Evolutionary conservation across 2,113 vertebrate genomes (phyloP), one percentile per base, ranked within the genome.

Genomic region (Tragelaphus scriptus): DNA sequence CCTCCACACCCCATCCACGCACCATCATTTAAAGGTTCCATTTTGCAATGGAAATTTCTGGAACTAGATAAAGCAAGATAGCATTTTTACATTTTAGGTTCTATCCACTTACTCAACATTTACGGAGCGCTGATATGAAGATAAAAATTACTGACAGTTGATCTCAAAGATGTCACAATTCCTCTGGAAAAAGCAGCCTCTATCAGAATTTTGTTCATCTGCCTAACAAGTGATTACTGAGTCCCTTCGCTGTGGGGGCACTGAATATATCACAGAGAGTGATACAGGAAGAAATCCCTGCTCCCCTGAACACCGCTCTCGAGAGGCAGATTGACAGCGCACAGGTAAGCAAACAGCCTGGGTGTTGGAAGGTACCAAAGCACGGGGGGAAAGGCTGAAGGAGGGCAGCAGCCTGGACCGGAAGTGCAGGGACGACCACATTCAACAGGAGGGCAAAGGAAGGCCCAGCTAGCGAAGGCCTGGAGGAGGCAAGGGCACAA

Each of bases 1-100:
- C 51, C 68, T 89, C 56, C 3, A 28, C 11, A 6, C 0, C 4
- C 44, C 30, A 75, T 19, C 12, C 15, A 36, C 4, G 19, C 63
- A 36, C 28, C 85, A 26, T 47, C 61, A 80, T 85, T 59, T 58
- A 77, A 94, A 93, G 14, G 1, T 59, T 26, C 51, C 44, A 47
- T 56, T 94, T 40, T 84, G 61, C 21, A 47, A 40, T 30, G 40
- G n/a, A 90, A 94, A 36, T 86, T 92, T 97, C 81, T 79, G 16
- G 44, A 88, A 90, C 30, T 28, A 79, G 49, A 93, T 36, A 28
- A 85, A 21, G 9, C 0, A 1, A 88, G 90, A 93, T 36, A 88
- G 17, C 59, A 81, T 91, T 49, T 94, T 63, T 79, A 63, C 47
- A 89, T 68, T 59, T 91, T 55, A 44, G 32, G 21, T 86, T 71